Base-by-base conservation (phyloP, 2,797 vertebrate genomes). In the Gouania willdenowi region DNA sequence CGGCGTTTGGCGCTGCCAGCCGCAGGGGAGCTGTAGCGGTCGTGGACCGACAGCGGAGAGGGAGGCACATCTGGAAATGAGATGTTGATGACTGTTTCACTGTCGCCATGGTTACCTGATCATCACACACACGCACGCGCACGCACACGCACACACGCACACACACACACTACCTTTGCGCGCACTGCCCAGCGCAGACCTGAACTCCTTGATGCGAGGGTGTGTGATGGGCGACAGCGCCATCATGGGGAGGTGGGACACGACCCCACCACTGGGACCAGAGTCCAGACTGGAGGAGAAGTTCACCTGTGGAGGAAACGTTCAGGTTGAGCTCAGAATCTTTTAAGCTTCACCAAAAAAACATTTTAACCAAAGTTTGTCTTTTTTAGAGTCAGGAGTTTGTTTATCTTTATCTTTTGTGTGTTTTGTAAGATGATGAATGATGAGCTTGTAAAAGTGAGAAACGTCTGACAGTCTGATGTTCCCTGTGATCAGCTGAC, bases 1-100 rank as follows among this genome's bases (percentile, higher is more conserved):
- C 94, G 92, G 0, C 95, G 91, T 43, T 97, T 98, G 1, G 93
- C 95, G 18, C 93, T 95, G 38, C 96, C 96, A 1, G 96, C 96
- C 0, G 89, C 73, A 1, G 96, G 96, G 20, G 96, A 99, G 75
- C 92, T 95, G 77, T 93, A 99, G 32, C 95, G 87, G 52, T 99
- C 95, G 0, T 97, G 93, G 32, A 98, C 89, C 0, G 92, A 93
- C 41, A 98, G 81, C 0, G 95, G 96, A 20, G 95, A 99, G 21
- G 92, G 66, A 0, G 90, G 90, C 14, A 87, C 7, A 19, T 97
- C 96, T 98, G 66, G 8, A 57, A 2, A n/a, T n/a, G n/a, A n/a
- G n/a, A n/a, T n/a, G n/a, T n/a, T n/a, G n/a, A n/a, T n/a, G n/a
- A n/a, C n/a, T n/a, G n/a, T n/a, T n/a, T n/a, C n/a, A n/a, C n/a